Evolutionary conservation across 2,113 vertebrate species (phyloP), one percentile per base, ranked within the genome.

Genomic region (Crotalus tigris): DNA sequence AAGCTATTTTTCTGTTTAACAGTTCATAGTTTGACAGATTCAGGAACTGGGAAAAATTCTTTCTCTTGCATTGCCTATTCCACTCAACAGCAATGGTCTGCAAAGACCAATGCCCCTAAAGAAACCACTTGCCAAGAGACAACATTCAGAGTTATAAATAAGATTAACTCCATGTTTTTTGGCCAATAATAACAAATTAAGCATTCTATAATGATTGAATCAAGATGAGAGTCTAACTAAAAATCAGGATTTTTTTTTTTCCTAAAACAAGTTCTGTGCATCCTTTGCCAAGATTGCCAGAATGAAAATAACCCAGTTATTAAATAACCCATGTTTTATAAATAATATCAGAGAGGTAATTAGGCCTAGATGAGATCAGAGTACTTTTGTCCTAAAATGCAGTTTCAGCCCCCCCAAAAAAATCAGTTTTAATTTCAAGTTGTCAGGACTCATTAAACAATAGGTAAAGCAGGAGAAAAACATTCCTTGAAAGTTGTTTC

Each of bases 401-500:
- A 69, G 46, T 24, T 89, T 91, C 92, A 49, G 51, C 39, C 39
- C 39, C 39, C 39, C 91, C 93, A 93, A 93, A 93, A 91, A 5
- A 46, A 49, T 51, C 49, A 10, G 0, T 91, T 53, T 4, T 29
- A 26, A 92, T 93, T 96, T 24, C 0, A 0, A 46, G 85, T 49
- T 88, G 6, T 19, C 88, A 89, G 85, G 23, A 19, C 55, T 0
- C 29, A 9, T 85, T 81, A 94, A 12, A 0, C 0, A 15, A 39
- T 39, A 21, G 39, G 7, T 92, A 44, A 39, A 88, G 17, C 93
- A 55, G 29, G 49, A 46, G 26, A 90, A 89, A 86, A 92, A 9
- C 5, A 55, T 13, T 59, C 33, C 81, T 21, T 44, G 29, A 91
- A 61, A 3, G 24, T 0, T 54, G 85, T 54, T 13, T 88, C 33